Evolutionary conservation across 2,113 vertebrate genomes (phyloP).

Genomic region (Carassius gibelio): DNA sequence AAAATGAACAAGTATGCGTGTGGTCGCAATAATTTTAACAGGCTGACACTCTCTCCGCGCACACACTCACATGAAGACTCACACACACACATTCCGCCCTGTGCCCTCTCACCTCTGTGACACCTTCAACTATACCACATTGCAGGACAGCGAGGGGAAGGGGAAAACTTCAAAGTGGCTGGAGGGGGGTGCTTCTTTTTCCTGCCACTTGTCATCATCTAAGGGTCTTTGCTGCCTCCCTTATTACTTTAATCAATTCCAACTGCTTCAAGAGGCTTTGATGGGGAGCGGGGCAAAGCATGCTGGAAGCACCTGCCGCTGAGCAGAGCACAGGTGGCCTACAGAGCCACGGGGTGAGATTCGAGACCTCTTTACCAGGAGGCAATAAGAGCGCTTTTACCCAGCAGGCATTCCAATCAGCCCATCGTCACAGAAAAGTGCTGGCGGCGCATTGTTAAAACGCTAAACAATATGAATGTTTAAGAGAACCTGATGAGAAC

Average conservation of each 20-base stretch:
- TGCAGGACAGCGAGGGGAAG: slow-evolving; percentile 72
- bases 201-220: slow-evolving; percentile 78
- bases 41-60: slow-evolving; percentile 45
- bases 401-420: not conserved
- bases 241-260: slow-evolving; percentile 82
- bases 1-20: slow-evolving; percentile 74
- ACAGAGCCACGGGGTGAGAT: slow-evolving; percentile 45
- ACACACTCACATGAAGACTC: slow-evolving; percentile 37
- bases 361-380: not conserved
- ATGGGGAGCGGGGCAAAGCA: slow-evolving; percentile 70
- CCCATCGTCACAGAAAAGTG: not conserved
- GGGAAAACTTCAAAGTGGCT: slow-evolving; percentile 75
- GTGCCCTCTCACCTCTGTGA: slow-evolving; percentile 47
- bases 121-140: slow-evolving; percentile 73
- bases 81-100: slow-evolving; percentile 63
- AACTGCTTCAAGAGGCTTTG: slow-evolving; percentile 78
- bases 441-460: not conserved
- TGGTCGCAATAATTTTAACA: slow-evolving; percentile 64
- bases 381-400: not conserved
- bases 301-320: slow-evolving; percentile 79
- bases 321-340: slow-evolving; percentile 70
- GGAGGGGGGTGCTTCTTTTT: slow-evolving; percentile 73
- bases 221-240: slow-evolving; percentile 73
- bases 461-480: not conserved
- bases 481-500: not conserved